Conservation (phyloP, 2,797 vertebrate species). For the Sphenopsis melanotis region DNA sequence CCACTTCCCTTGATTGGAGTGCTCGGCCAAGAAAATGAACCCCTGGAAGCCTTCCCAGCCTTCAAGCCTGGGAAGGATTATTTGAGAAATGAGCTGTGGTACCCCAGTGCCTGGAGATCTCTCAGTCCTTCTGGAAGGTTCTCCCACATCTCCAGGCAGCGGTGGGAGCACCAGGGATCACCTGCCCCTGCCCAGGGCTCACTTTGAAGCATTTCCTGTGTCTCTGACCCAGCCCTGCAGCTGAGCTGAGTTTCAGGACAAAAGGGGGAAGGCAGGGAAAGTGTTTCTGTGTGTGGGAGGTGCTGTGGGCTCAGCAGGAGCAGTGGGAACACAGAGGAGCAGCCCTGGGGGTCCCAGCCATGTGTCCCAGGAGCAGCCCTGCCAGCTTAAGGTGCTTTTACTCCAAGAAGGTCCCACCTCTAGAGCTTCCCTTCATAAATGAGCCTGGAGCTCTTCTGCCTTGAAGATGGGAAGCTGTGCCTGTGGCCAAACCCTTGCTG, state of each 20-base stretch:
- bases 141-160: background rate
- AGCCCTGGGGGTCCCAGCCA: background rate
- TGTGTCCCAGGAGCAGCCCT: background rate
- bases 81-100: background rate
- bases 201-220: background rate
- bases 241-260: background rate
- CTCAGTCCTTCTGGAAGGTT: background rate
- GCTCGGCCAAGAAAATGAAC: background rate
- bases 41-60: background rate
- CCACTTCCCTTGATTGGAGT: background rate
- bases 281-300: background rate
- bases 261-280: background rate
- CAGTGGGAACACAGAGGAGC: background rate
- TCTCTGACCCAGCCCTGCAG: background rate
- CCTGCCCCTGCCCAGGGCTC: background rate
- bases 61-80: background rate
- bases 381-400: background rate
- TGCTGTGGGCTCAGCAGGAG: background rate
- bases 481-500: background rate
- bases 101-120: background rate
- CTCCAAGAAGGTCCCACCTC: background rate
- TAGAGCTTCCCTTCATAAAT: background rate
- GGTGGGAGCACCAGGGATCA: background rate
- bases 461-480: background rate
- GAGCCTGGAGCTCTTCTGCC: background rate